Conservation (phyloP, 2,113 vertebrate species). For the Sinocyclocheilus anophthalmus region DNA sequence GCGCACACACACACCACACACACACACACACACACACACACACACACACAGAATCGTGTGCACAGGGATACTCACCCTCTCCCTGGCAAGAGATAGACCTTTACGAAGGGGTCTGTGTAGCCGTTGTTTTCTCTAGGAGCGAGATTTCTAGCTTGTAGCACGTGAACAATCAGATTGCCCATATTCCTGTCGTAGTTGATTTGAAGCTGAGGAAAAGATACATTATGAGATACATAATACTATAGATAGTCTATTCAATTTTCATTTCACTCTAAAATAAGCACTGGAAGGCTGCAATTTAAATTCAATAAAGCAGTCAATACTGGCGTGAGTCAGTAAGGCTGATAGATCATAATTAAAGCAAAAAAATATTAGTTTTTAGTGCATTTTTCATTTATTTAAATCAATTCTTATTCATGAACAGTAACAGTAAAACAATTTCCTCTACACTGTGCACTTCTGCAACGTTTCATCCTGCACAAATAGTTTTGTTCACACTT, state of each 20-base stretch:
- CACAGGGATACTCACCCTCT: constrained; percentile 86
- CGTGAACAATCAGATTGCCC: constrained; percentile 95
- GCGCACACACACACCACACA: background rate
- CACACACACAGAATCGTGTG: constrained; percentile 41
- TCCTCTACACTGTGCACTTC: background rate
- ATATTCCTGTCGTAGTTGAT: constrained; percentile 96
- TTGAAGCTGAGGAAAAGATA: constrained; percentile 83
- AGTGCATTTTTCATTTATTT: background rate
- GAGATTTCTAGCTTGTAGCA: constrained; percentile 96
- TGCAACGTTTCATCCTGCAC: background rate
- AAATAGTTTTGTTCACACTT: background rate
- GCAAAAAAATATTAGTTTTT: background rate
- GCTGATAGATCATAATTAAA: background rate
- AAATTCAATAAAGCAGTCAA: constrained; percentile 3
- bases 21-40: background rate
- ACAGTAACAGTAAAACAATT: too few relatives aligned
- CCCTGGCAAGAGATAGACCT: constrained; percentile 98
- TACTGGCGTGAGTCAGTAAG: background rate
- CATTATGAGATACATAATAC: background rate
- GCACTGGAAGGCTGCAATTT: background rate
- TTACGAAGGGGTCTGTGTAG: constrained; percentile 98
- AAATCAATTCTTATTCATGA: background rate
- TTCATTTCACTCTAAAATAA: background rate
- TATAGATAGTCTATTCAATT: constrained; percentile 18
- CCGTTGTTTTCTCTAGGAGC: constrained; percentile 92